Conservation (phyloP, 2,888 invertebrate genomes). For the Trissonchulus sp. region DNA sequence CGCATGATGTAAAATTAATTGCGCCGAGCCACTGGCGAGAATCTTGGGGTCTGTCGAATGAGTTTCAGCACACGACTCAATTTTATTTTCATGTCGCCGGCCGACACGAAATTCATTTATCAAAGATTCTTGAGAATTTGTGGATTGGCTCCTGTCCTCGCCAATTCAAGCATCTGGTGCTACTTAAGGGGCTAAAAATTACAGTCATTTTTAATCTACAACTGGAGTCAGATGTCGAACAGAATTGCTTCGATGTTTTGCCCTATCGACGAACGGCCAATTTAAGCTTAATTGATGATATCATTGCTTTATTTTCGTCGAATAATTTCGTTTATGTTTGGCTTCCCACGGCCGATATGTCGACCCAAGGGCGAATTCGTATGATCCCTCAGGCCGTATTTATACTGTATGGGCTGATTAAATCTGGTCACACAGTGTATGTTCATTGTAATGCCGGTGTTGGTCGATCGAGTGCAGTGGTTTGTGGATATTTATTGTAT, state of each 20-base stretch:
- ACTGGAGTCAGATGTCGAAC: neutral
- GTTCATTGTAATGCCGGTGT: constrained; percentile 29
- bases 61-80: constrained; percentile 22
- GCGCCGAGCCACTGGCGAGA: constrained; percentile 19
- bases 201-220: constrained; percentile 22
- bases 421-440: constrained; percentile 25
- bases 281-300: neutral
- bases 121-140: neutral
- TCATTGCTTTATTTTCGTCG: neutral
- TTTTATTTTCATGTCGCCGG: constrained; percentile 24
- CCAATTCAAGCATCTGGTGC: constrained; percentile 23
- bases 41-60: constrained; percentile 16
- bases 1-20: neutral
- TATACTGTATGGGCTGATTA: neutral
- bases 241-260: constrained; percentile 13
- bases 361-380: constrained; percentile 13
- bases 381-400: constrained; percentile 25
- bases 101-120: constrained; percentile 20
- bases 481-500: constrained; percentile 18
- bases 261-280: neutral
- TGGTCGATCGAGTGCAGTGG: constrained; percentile 24
- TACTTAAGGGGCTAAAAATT: constrained; percentile 16
- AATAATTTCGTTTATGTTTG: constrained; percentile 23
- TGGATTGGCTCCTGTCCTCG: constrained; percentile 28
- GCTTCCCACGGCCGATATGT: constrained; percentile 28